Percentiles rank a stretch among this genome's conserved stretches.
phyloP scores from a whole-genome alignment of 2,113 vertebrate genomes.

The Bubo scandiacus region DNA sequence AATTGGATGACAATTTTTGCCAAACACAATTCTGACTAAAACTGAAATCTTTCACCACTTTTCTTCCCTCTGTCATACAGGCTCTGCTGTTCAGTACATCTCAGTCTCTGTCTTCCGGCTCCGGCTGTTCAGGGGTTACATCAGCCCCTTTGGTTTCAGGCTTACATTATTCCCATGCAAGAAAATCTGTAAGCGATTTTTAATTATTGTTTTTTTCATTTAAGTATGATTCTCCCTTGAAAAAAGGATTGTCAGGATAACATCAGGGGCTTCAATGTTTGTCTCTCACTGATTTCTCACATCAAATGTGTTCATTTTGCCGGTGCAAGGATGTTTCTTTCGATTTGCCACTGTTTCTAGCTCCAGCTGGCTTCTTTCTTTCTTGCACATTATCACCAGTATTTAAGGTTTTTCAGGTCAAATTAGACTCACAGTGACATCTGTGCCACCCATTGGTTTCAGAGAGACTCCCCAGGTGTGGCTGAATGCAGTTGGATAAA shows the following conservation, averaged over 20 bases:
- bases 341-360: not conserved
- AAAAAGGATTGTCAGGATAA: not conserved
- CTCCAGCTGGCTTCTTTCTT: constrained; percentile 42
- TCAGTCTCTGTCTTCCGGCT: not conserved
- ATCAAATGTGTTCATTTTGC: constrained; percentile 7
- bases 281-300: constrained; percentile 1
- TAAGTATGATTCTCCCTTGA: not conserved
- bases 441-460: not conserved
- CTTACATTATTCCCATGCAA: not conserved
- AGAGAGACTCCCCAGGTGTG: not conserved
- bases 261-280: not conserved
- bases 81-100: not conserved
- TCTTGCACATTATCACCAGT: constrained; percentile 12
- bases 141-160: not conserved
- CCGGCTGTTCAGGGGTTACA: not conserved
- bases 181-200: not conserved
- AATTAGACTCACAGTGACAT: not conserved
- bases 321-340: constrained; percentile 6
- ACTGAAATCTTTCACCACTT: constrained; percentile 32
- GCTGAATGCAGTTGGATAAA: not conserved
- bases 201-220: not conserved
- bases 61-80: not conserved
- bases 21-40: constrained; percentile 38
- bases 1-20: constrained; percentile 53
- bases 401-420: constrained; percentile 43